Base-by-base conservation (phyloP, 2,888 invertebrate species). In the Clepsis dumicolana region DNA sequence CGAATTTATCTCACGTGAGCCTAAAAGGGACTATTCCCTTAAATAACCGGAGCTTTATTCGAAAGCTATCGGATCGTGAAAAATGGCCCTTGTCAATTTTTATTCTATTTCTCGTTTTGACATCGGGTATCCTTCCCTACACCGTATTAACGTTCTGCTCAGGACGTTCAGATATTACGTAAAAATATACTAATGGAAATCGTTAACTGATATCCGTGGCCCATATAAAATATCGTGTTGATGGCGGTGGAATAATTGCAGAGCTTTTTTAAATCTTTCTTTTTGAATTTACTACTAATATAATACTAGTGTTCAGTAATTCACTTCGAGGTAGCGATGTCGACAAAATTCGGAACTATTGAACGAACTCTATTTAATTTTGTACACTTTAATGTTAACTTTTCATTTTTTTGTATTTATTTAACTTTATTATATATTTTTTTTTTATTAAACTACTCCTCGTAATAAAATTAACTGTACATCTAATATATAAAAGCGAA, bases 11-110 rank as follows among this genome's bases (percentile, higher is more conserved):
- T n/a, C 27, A 65, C 14, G 21, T 38, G 41, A 27, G 32, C 50
- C 21, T 18, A 29, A 64, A 64, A 53, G 24, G 50, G 53, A 38
- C 21, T 16, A 64, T 53, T 14, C 38, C 64, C 14, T 59, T 59
- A 59, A 64, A 18, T 25, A 62, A 50, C 52, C 29, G 35, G 38
- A 32, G 56, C 61, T 65, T 70, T 62, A 70, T 70, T 38, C 54
- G 38, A 10, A 27, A 57, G 65, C 32, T 62, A 62, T 63, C 63
- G 63, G 62, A 63, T 32, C 63, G 62, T 70, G 53, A 35, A 50
- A 62, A 59, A 44, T 53, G 63, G 59, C 62, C 66, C 66, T 63
- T 70, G 66, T 70, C 63, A 66, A 66, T 53, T 70, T 56, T 63
- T 54, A 69, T 69, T 62, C 62, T 53, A 66, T 66, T 66, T 70